These are phyloP conservation scores for Syngnathus typhle DNA, from an alignment of 2,113 vertebrate genomes.

Conservation along the genomic window DNA sequence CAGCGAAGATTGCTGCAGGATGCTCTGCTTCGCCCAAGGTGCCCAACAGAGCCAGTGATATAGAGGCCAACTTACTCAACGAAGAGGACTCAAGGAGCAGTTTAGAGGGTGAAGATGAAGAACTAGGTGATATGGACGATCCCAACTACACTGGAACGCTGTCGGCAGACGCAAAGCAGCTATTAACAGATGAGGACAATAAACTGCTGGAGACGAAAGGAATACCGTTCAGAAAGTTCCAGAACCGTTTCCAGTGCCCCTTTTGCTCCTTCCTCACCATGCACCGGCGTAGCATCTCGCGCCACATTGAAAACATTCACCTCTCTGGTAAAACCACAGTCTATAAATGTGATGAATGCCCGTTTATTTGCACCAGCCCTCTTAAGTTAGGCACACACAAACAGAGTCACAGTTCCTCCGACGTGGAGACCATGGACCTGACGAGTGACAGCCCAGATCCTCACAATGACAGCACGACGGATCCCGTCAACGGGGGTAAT, in stretches of 20 bases:
- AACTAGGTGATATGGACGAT: slow-evolving; percentile 85
- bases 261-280: slow-evolving; percentile 97
- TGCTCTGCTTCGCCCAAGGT: slow-evolving; percentile 86
- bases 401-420: slow-evolving; percentile 81
- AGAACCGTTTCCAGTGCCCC: slow-evolving; percentile 96
- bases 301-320: slow-evolving; percentile 97
- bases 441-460: slow-evolving; percentile 79
- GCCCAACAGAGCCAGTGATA: slow-evolving; percentile 72
- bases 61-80: slow-evolving; percentile 80
- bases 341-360: slow-evolving; percentile 94
- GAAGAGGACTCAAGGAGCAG: slow-evolving; percentile 80
- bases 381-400: slow-evolving; percentile 90
- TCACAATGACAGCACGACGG: slow-evolving; percentile 67
- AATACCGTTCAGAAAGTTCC: slow-evolving; percentile 89
- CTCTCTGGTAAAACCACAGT: slow-evolving; percentile 91
- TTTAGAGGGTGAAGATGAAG: slow-evolving; percentile 91
- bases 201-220: slow-evolving; percentile 95
- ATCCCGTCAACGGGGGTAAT: slow-evolving; percentile 78
- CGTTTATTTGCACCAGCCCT: slow-evolving; percentile 93
- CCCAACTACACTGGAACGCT: slow-evolving; percentile 82
- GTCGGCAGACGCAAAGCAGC: slow-evolving; percentile 81
- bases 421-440: slow-evolving; percentile 85
- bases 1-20: slow-evolving; percentile 79
- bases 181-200: slow-evolving; percentile 90
- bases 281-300: slow-evolving; percentile 92